Percentiles rank a stretch among this genome's conserved stretches.
Conservation (phyloP, 2,797 vertebrate species). For the Setipinna tenuifilis region DNA sequence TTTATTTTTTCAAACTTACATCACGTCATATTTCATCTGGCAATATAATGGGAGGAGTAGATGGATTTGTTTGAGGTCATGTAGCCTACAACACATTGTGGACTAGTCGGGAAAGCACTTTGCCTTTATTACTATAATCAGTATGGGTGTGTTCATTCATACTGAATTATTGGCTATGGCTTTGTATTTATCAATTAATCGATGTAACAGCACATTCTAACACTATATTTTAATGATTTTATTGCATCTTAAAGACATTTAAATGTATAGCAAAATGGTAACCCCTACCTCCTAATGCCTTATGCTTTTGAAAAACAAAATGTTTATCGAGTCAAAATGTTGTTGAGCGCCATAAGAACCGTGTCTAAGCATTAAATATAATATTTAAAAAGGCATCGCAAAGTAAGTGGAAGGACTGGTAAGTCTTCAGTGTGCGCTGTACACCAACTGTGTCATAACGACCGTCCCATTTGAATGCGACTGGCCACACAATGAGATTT, state of each 20-base stretch:
- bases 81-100: background rate
- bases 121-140: conserved; percentile 1
- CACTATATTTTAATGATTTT: background rate
- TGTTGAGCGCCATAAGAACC: background rate
- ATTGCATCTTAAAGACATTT: background rate
- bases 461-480: conserved; percentile 58
- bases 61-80: background rate
- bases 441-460: conserved; percentile 37
- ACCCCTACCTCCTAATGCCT: background rate
- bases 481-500: conserved; percentile 46
- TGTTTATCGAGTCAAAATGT: background rate
- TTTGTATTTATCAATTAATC: conserved; percentile 2
- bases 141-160: background rate
- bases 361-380: background rate
- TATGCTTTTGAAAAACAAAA: background rate
- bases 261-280: background rate
- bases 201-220: background rate
- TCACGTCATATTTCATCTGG: background rate
- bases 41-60: background rate
- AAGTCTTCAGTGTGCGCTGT: conserved; percentile 11
- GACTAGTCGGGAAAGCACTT: background rate
- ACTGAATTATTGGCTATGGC: background rate
- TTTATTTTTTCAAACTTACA: background rate
- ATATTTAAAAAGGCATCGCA: background rate
- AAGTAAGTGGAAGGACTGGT: background rate